Base-by-base conservation (phyloP, 2,888 invertebrate species). In the Endotricha flammealis region DNA sequence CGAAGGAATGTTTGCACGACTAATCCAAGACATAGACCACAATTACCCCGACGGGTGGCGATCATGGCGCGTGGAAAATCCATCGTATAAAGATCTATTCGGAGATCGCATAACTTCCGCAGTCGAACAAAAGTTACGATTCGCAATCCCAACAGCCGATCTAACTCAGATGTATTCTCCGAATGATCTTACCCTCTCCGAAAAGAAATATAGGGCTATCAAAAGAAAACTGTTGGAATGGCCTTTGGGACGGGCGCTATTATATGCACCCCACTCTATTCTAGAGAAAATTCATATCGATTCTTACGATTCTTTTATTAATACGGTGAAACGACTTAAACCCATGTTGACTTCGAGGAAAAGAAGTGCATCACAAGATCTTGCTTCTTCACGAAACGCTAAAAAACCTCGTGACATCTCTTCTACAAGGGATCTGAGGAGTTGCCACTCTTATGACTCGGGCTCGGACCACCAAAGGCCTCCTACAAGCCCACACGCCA, bases 161-260 rank as follows among this genome's bases (percentile, higher is more conserved):
- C 20, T 39, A 4, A 16, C 12, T 1, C n/a, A 12, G 6, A 31
- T 31, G n/a, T 16, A 12, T n/a, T 6, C 12, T 1, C 32, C 16
- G n/a, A 20, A 24, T 1, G 12, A 12, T 2, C 4, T 11, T 1
- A 8, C 14, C 1, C 9, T 35, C 0, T 24, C 24, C 2, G 39
- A 39, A 22, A 31, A 22, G 7, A 23, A 22, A 10, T 39, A 31
- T 22, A 25, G 25, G 16, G 6, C 7, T 1, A 28, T 39, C 1
- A 39, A 36, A 25, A 27, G 29, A 8, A 27, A n/a, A 3, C 10
- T 39, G 1, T 7, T 39, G 3, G 10, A 13, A 5, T 39, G 32
- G 36, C 31, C 39, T 2, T n/a, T 39, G 5, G 39, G 36, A 7
- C 35, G 39, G 3, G 32, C 36, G 2, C 7, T 36, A 8, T 12